phyloP scores from a whole-genome alignment of 2,113 vertebrate genomes.

The Empidonax alnorum region DNA sequence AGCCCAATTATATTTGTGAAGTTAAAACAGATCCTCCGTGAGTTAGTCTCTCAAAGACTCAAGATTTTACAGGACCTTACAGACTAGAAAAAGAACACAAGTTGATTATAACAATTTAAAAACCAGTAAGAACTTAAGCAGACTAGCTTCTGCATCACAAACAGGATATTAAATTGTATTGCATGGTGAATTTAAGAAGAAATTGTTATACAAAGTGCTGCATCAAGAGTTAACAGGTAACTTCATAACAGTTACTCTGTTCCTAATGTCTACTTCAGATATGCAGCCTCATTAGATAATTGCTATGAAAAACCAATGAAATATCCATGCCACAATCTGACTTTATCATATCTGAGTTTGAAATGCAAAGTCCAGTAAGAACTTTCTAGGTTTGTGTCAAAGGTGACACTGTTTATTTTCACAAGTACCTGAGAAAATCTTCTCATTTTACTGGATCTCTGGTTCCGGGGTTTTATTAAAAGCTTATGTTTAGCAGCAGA shows the following conservation, averaged over 20 bases:
- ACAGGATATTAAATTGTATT: background rate
- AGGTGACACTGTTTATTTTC: background rate
- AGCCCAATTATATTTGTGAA: background rate
- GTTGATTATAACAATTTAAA: background rate
- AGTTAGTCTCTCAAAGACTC: background rate
- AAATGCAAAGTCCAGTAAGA: background rate
- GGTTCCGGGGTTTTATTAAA: constrained; percentile 90
- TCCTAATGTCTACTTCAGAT: background rate
- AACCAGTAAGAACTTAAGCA: background rate
- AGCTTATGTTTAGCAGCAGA: constrained; percentile 94
- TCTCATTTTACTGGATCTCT: constrained; percentile 85
- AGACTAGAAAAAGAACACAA: background rate
- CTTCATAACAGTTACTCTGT: background rate
- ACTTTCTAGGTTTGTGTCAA: background rate
- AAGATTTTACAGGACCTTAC: background rate
- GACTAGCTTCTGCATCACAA: background rate
- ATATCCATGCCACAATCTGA: background rate
- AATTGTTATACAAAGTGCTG: background rate
- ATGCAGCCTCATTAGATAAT: background rate
- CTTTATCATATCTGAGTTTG: background rate
- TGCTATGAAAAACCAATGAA: background rate
- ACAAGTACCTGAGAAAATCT: constrained; percentile 76
- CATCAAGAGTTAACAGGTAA: background rate
- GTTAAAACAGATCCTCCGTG: background rate
- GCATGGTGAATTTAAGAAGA: background rate